Percentiles rank a stretch among this genome's conserved stretches.
These are phyloP conservation scores for Lapara coniferarum DNA, from an alignment of 2,888 invertebrate genomes.

Conservation along the genomic window DNA sequence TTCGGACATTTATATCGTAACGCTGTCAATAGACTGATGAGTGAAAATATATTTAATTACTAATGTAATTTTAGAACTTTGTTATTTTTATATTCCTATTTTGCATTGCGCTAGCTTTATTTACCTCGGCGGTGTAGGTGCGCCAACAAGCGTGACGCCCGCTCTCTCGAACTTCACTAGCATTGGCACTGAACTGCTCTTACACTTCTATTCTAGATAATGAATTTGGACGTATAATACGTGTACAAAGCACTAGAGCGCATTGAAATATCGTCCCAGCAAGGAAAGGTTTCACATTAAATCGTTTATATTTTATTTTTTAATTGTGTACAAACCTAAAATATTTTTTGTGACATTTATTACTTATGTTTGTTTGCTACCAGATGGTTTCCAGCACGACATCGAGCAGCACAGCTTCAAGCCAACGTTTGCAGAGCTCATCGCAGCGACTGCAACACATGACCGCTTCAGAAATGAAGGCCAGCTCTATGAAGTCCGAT, in stretches of 20 bases:
- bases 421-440: slow-evolving; percentile 84
- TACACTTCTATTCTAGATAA: slow-evolving; percentile 76
- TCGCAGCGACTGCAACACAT: slow-evolving; percentile 81
- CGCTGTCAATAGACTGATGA: slow-evolving; percentile 44
- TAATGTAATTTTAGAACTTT: slow-evolving; percentile 53
- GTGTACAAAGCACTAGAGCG: slow-evolving; percentile 29
- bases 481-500: slow-evolving; percentile 92
- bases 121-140: slow-evolving; percentile 69
- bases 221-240: slow-evolving; percentile 63
- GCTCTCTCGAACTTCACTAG: slow-evolving; percentile 67
- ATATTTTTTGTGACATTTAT: background rate
- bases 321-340: background rate
- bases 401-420: slow-evolving; percentile 84
- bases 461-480: slow-evolving; percentile 89
- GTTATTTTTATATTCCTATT: slow-evolving; percentile 73
- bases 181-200: slow-evolving; percentile 79
- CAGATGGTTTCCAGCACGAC: slow-evolving; percentile 84
- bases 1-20: slow-evolving; percentile 1
- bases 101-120: slow-evolving; percentile 73
- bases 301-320: background rate
- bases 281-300: slow-evolving; percentile 2
- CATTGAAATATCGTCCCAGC: background rate
- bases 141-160: slow-evolving; percentile 80
- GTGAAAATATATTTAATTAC: slow-evolving; percentile 47
- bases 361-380: slow-evolving; percentile 37